Base-by-base conservation (phyloP, 2,797 vertebrate species). In the Avahi laniger region DNA sequence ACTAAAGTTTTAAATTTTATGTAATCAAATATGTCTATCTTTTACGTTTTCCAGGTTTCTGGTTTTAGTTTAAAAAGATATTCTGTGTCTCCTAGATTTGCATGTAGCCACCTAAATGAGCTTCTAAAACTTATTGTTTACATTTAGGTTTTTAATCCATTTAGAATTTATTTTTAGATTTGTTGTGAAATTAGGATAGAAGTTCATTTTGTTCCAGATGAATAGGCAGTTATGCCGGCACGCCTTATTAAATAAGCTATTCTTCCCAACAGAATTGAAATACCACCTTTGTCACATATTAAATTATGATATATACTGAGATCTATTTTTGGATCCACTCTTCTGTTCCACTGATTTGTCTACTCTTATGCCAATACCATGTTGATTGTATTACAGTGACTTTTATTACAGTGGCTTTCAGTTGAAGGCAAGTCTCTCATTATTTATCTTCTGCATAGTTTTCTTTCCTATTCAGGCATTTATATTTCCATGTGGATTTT, bases 251-350 rank as follows among this genome's bases (percentile, higher is more conserved):
- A 97, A 86, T 96, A 96, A 97, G 86, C 97, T 96, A 93, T 97
- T 94, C 94, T 97, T 97, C 84, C 95, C 89, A 96, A 81, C 61
- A 69, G 89, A 97, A 97, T 93, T 97, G 97, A 97, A 98, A 97
- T 93, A 97, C 95, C 93, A 91, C 91, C 95, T 97, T 96, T 98
- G 97, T 97, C 97, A 98, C 91, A 97, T 96, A 95, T 97, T 97
- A 97, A 98, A 97, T 98, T 95, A 97, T 97, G 97, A 98, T 97
- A 80, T 97, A 98, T 98, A 94, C 86, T 84, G 88, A 97, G 95
- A 52, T 96, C 97, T 97, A 96, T 97, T 97, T 97, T 97, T 97
- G 93, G 95, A 97, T 96, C 88, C 33, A 6, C 67, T 97, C 79
- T 96, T 97, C 81, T 95, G 94, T 97, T 92, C 72, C 95, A 73